Evolutionary conservation across 2,888 invertebrate species (phyloP).

Genomic region (Trichogramma dendrolimi): DNA sequence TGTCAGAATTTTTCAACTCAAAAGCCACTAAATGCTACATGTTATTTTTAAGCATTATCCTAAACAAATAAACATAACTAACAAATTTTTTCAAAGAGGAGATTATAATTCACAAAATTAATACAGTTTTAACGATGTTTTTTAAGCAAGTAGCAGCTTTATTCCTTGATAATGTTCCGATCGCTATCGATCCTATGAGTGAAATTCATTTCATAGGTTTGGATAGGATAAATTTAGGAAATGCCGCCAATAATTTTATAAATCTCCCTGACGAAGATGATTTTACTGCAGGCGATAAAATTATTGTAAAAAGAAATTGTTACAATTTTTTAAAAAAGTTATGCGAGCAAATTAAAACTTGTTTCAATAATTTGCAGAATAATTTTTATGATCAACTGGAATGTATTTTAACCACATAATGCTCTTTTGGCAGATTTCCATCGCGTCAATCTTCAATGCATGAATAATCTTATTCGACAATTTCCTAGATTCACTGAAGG

Average conservation of each 20-base stretch:
- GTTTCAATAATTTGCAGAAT: conserved; percentile 3
- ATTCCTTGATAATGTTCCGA: neutral
- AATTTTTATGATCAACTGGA: conserved; percentile 3
- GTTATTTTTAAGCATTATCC: conserved; percentile 3
- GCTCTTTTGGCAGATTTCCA: neutral
- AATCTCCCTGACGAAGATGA: neutral
- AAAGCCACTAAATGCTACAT: conserved; percentile 1
- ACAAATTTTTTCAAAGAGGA: conserved; percentile 6
- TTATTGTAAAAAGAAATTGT: neutral
- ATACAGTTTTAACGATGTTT: neutral
- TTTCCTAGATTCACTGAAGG: neutral
- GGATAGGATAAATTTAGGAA: neutral
- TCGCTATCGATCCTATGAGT: neutral
- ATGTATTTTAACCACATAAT: neutral
- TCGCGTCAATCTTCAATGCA: neutral
- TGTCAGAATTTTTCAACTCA: conserved; percentile 7
- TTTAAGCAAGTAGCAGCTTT: neutral
- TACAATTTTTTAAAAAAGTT: neutral
- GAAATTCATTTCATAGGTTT: neutral
- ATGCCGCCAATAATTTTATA: neutral
- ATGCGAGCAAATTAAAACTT: neutral
- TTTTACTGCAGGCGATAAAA: conserved; percentile 1
- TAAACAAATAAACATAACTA: neutral
- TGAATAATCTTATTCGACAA: neutral
- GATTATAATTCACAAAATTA: conserved; percentile 7